These are phyloP conservation scores for Alethe castanea DNA, from an alignment of 2,113 vertebrate species.

Conservation along the genomic window DNA sequence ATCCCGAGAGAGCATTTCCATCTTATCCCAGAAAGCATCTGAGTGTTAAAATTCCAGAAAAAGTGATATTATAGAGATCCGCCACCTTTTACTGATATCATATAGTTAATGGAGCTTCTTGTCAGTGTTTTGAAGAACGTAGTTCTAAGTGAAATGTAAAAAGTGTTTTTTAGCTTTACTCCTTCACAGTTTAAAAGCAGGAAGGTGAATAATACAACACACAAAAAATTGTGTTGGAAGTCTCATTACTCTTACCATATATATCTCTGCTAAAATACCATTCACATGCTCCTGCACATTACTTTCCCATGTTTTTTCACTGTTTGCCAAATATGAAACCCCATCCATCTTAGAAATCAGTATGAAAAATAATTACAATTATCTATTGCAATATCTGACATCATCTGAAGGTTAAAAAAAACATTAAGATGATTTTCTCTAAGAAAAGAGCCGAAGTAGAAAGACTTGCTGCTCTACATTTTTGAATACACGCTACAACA, in stretches of 20 bases:
- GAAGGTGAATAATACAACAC: not conserved
- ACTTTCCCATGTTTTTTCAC: not conserved
- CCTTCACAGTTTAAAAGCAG: not conserved
- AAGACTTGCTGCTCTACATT: not conserved
- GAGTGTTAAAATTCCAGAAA: not conserved
- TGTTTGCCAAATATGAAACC: not conserved
- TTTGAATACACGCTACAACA: not conserved
- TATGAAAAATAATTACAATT: not conserved
- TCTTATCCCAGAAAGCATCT: not conserved
- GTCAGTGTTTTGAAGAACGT: not conserved
- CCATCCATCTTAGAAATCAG: not conserved
- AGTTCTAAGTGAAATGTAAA: not conserved
- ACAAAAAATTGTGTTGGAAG: not conserved
- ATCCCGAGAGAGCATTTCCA: not conserved
- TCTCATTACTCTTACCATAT: not conserved
- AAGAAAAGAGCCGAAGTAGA: not conserved
- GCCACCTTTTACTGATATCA: not conserved
- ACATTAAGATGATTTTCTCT: not conserved
- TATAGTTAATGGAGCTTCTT: not conserved
- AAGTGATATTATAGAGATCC: not conserved
- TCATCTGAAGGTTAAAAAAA: not conserved
- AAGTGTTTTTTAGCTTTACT: not conserved
- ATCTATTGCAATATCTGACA: not conserved
- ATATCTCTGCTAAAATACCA: not conserved
- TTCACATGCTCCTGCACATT: not conserved